Evolutionary conservation across 2,797 vertebrate genomes (phyloP).

Genomic region (Liparis tanakae): DNA sequence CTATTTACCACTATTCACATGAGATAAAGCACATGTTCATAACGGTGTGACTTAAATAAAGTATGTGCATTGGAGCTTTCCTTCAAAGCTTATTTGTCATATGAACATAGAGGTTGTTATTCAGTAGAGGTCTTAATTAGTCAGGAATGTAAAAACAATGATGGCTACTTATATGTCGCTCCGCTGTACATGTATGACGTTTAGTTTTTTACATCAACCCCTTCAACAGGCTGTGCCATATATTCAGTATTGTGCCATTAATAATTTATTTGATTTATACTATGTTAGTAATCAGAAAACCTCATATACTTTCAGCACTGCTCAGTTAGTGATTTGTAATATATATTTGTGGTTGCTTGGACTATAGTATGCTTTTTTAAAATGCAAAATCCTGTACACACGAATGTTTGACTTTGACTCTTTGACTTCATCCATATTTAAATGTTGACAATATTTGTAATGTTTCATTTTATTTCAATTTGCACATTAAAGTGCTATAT

Average conservation of each 20-base stretch:
- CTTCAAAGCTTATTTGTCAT: slow-evolving; percentile 53
- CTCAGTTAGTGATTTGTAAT: slow-evolving; percentile 38
- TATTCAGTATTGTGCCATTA: slow-evolving; percentile 52
- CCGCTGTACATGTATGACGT: slow-evolving; percentile 41
- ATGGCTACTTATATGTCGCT: slow-evolving; percentile 43
- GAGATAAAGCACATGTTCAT: slow-evolving; percentile 9
- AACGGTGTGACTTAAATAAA: slow-evolving; percentile 44
- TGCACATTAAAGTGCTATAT: slow-evolving; percentile 60
- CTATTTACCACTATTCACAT: slow-evolving; percentile 8
- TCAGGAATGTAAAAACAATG: slow-evolving; percentile 38
- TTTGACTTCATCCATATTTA: slow-evolving; percentile 54
- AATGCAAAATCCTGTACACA: slow-evolving; percentile 33
- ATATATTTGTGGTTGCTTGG: slow-evolving; percentile 44
- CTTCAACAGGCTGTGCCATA: slow-evolving; percentile 51
- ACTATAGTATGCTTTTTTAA: slow-evolving; percentile 39
- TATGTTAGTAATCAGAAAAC: slow-evolving; percentile 47
- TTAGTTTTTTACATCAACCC: slow-evolving; percentile 24
- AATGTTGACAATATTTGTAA: slow-evolving; percentile 66
- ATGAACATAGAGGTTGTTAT: slow-evolving; percentile 55
- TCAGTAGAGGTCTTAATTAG: slow-evolving; percentile 43
- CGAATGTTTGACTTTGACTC: slow-evolving; percentile 32
- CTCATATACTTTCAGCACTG: slow-evolving; percentile 28
- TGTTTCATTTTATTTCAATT: slow-evolving; percentile 31
- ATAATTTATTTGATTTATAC: slow-evolving; percentile 41
- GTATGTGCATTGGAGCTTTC: slow-evolving; percentile 49